These are phyloP conservation scores for Zygaena filipendulae DNA, from an alignment of 2,888 invertebrate genomes.

Conservation along the genomic window DNA sequence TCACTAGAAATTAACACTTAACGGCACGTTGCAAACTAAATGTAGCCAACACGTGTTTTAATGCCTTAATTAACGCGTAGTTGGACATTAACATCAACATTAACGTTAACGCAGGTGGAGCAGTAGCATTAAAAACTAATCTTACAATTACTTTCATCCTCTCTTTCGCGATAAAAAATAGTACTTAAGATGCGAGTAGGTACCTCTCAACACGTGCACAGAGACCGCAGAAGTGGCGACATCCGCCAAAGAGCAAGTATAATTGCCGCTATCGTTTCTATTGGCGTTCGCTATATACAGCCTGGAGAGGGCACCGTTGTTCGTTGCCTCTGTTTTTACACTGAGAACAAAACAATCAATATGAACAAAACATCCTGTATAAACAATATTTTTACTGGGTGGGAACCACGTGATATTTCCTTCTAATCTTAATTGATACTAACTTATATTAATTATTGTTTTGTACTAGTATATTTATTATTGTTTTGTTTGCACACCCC, in stretches of 20 bases:
- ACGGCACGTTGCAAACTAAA: no score
- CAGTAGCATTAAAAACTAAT: no score
- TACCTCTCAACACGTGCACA: slow-evolving; percentile 84
- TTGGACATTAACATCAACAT: no score
- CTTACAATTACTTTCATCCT: no score
- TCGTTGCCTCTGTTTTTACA: slow-evolving; percentile 81
- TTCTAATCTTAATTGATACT: slow-evolving; percentile 10
- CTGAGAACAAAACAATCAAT: slow-evolving; percentile 51
- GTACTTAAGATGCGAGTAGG: no score
- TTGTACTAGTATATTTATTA: no score
- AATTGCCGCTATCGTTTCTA: slow-evolving; percentile 82
- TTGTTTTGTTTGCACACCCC: no score
- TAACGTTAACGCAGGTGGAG: no score
- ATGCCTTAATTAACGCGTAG: no score
- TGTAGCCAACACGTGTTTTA: no score
- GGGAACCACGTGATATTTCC: not conserved
- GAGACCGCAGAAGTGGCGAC: slow-evolving; percentile 76
- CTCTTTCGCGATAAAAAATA: no score
- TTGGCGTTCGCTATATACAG: slow-evolving; percentile 85
- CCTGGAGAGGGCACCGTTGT: slow-evolving; percentile 78
- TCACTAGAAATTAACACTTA: no score
- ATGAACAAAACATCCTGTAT: not conserved
- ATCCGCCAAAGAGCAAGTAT: slow-evolving; percentile 79
- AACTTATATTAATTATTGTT: slow-evolving; percentile 19
- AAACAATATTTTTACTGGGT: not conserved